Base-by-base conservation (phyloP, 2,797 vertebrate genomes). In the Coilia nasus region DNA sequence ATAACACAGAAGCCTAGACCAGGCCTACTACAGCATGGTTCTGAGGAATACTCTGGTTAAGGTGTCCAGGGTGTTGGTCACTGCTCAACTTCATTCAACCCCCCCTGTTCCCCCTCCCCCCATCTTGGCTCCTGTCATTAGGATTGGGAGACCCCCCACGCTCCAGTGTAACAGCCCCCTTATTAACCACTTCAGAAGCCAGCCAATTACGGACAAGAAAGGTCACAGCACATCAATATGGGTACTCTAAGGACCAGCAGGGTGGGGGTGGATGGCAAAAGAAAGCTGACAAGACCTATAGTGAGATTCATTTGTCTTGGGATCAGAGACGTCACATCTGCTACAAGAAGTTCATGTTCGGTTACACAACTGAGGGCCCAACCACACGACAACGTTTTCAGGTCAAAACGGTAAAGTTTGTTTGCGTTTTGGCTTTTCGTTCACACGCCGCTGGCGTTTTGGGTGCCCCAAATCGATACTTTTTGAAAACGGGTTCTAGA, bases 121-220 rank as follows among this genome's bases (percentile, higher is more conserved):
- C 1, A 17, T 56, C 47, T 60, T 10, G 93, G 91, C 82, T 89
- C 88, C 92, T 93, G 84, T 91, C 86, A 91, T 92, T 83, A 85
- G 90, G 93, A 88, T 81, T 90, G 89, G 84, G 87, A 91, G 87
- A 87, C 91, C 95, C 95, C 95, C 92, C 91, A 90, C 91, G 88
- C 88, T 92, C 93, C 93, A 14, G 35, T 41, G 35, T 6, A 35
- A 75, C 91, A 90, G 89, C 81, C 85, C 85, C 93, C 92, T 91
- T 90, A 93, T 93, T 94, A 96, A 94, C 60, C 90, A 92, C 14
- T 75, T 88, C 90, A 93, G 94, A 86, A 95, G 92, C 90, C 93
- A 94, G 91, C 94, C 93, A 96, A 94, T 97, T 96, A 97, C 94
- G 92, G 84, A 93, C 91, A 92, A 91, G 96, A 94, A 88, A 92